Conservation (phyloP, 2,113 vertebrate species). For the Agelaius tricolor region DNA sequence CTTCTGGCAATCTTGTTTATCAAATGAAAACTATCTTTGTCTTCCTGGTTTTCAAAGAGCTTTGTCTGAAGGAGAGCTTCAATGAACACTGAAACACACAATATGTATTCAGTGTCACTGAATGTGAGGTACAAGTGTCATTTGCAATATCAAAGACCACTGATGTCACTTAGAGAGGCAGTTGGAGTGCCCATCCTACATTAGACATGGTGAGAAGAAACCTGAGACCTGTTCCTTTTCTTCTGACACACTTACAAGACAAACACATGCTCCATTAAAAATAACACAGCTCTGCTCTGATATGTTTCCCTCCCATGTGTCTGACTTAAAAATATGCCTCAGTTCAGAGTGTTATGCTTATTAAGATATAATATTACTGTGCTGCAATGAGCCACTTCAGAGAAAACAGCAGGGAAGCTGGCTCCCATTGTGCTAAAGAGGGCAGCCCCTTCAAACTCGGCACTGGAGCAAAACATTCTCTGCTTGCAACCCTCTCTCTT, state of each 20-base stretch:
- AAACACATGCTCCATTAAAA: conserved; percentile 85
- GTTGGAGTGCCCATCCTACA: not conserved
- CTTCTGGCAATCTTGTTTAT: not conserved
- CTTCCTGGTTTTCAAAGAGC: not conserved
- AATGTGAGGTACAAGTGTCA: not conserved
- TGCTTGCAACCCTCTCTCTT: not conserved
- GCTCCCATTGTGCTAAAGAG: not conserved
- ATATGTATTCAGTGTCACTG: not conserved
- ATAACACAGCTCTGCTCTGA: conserved; percentile 79
- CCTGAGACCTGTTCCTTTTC: conserved; percentile 53
- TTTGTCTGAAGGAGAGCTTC: not conserved
- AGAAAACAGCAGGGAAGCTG: not conserved
- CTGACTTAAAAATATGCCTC: conserved; percentile 68
- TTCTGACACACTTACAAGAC: conserved; percentile 72
- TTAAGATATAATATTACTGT: conserved; percentile 71
- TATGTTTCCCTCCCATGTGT: conserved; percentile 61
- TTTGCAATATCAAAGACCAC: not conserved
- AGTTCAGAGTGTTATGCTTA: conserved; percentile 63
- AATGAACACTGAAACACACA: not conserved
- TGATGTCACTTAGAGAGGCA: not conserved
- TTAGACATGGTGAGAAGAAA: conserved; percentile 72
- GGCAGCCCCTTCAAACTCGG: not conserved
- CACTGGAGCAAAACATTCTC: not conserved
- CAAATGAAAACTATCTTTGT: not conserved
- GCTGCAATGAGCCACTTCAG: conserved; percentile 24